Evolutionary conservation across 2,888 invertebrate species (phyloP), one percentile per base, ranked within the genome.

Genomic region (Trachelus iudaicus): DNA sequence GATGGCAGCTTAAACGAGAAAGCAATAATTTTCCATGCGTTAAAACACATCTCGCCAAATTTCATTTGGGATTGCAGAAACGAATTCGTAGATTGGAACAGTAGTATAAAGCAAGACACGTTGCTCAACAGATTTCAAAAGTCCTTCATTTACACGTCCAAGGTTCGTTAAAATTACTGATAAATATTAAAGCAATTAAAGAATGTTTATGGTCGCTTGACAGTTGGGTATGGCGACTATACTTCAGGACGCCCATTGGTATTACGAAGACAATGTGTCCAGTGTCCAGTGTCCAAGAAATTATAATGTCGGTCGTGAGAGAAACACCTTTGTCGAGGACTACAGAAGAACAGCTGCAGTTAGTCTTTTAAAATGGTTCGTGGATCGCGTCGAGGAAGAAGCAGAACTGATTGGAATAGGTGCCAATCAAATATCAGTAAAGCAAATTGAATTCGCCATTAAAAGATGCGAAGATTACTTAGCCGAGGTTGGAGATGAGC

Each of bases 291-390:
- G 94, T 86, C 96, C 96, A 0, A 93, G 96, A 9, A 94, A 95
- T 69, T 95, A 95, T 86, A 93, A 93, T 82, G 92, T 94, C 75
- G 91, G 90, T 40, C 78, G 78, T 12, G 92, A 93, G 82, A 87
- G 86, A 12, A 93, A 93, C n/a, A 95, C 95, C 85, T 95, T 95
- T 86, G 89, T 93, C 78, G 93, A 93, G 83, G 96, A 97, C 89
- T 97, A 94, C 89, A 94, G 95, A 88, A 92, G 95, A 76, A 96
- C 96, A 1, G 95, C 96, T 13, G 96, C 96, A 85, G 94, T 96
- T 78, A 95, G 95, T 81, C 91, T 97, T 76, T 89, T 97, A 37
- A 95, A 95, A 87, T 95, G 93, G 92, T 90, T 94, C n/a, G 89
- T 92, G 0, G 82, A 83, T 35, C 84, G 86, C 83, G 1, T 84